A percentile compares a stretch with the other conserved stretches of the same genome.
Conservation (phyloP, 2,888 invertebrate species). For the Tachina grossa region DNA sequence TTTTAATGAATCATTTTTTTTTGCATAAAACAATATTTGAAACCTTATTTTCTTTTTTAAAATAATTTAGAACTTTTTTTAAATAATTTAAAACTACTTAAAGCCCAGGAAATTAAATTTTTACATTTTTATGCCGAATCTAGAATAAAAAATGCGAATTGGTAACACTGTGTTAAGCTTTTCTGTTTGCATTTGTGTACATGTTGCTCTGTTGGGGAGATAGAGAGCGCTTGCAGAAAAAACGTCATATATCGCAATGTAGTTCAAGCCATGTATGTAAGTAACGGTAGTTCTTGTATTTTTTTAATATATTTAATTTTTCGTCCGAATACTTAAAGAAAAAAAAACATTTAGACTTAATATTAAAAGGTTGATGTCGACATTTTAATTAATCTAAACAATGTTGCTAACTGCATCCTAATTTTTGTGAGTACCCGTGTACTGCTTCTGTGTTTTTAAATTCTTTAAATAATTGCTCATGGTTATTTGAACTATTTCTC, state of each 20-base stretch:
- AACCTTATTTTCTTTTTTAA: too few species aligned
- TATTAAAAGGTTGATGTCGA: constrained; percentile 35
- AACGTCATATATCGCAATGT: constrained; percentile 31
- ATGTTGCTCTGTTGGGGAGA: constrained; percentile 2
- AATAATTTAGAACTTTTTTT: too few species aligned
- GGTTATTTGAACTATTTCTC: not conserved
- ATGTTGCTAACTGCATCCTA: constrained; percentile 33
- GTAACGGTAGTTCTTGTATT: constrained; percentile 8
- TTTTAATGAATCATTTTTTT: too few species aligned
- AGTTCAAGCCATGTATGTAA: not conserved
- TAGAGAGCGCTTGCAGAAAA: constrained; percentile 24
- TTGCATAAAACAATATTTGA: too few species aligned
- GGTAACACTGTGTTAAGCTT: too few species aligned
- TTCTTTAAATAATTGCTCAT: not conserved
- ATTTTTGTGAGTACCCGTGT: not conserved
- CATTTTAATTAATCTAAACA: constrained; percentile 31
- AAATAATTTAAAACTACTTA: too few species aligned
- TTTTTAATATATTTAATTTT: not conserved
- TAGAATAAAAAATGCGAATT: too few species aligned
- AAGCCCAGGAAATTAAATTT: too few species aligned
- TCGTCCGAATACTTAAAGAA: constrained; percentile 27
- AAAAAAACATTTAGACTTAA: not conserved
- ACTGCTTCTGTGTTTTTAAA: not conserved
- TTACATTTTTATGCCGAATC: too few species aligned
- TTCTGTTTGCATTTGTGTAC: not conserved